phyloP scores from a whole-genome alignment of 2,113 vertebrate species.

The Saguinus imperator region DNA sequence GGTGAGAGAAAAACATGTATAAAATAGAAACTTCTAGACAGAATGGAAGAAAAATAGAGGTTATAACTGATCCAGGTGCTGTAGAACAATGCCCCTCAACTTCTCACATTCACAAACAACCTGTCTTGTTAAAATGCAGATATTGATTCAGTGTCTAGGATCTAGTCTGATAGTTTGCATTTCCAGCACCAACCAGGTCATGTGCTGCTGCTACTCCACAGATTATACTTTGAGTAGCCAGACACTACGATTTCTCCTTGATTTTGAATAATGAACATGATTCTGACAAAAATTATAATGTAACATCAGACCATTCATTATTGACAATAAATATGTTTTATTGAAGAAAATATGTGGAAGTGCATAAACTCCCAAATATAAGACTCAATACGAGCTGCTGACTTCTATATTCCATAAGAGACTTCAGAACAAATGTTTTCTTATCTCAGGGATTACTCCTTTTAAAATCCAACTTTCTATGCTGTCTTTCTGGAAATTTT shows the following conservation, averaged over 20 bases:
- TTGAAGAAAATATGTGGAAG: background rate
- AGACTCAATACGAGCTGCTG: background rate
- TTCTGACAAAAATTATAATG: background rate
- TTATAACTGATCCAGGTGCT: background rate
- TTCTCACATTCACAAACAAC: background rate
- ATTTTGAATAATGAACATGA: background rate
- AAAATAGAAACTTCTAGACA: background rate
- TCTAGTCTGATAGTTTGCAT: background rate
- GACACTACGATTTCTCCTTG: background rate
- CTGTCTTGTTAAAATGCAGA: background rate
- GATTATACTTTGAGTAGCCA: background rate
- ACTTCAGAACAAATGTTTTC: background rate
- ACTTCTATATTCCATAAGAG: background rate
- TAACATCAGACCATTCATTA: background rate
- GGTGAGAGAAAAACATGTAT: background rate
- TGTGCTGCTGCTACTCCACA: background rate
- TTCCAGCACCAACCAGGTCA: background rate
- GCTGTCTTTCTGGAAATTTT: background rate
- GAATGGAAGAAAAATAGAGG: background rate
- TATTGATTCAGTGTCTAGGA: background rate
- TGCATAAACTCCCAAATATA: background rate
- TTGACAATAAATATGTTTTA: background rate
- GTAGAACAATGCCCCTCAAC: background rate
- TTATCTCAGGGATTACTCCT: background rate
- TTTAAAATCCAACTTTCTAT: background rate